Conservation (phyloP, 2,797 vertebrate species). For the Silurus aristotelis region DNA sequence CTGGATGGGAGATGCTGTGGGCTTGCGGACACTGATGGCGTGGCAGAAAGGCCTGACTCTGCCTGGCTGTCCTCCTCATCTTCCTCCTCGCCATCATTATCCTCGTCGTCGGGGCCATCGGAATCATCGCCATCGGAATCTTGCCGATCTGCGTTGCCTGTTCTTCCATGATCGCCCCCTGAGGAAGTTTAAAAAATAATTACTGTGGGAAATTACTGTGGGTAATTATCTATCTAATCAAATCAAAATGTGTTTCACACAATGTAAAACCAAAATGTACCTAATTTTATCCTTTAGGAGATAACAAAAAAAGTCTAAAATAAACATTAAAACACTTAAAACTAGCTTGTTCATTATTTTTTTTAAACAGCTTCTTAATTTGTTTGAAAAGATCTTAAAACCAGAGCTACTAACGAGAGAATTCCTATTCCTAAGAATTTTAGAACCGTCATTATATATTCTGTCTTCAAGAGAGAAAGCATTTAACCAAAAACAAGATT, state of each 20-base stretch:
- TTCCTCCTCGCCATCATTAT: conserved; percentile 93
- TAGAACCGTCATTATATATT: too few species aligned
- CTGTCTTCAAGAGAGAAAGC: too few species aligned
- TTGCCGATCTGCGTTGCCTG: conserved; percentile 78
- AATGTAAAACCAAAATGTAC: neutral
- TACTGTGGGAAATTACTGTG: neutral
- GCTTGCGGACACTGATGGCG: conserved; percentile 90
- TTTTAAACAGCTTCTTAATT: too few species aligned
- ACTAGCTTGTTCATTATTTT: too few species aligned
- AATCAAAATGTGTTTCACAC: too few species aligned
- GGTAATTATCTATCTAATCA: neutral
- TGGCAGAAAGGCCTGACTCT: conserved; percentile 89
- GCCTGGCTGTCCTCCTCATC: conserved; percentile 97
- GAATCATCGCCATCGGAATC: conserved; percentile 95
- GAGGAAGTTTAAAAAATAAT: conserved; percentile 19
- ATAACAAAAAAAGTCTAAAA: too few species aligned
- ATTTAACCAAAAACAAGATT: too few species aligned
- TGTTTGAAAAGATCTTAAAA: too few species aligned
- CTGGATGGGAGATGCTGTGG: conserved; percentile 85
- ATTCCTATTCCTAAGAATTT: too few species aligned
- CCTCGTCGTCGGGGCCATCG: conserved; percentile 89
- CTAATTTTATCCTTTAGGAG: neutral
- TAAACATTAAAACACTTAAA: too few species aligned
- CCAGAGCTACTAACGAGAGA: too few species aligned
- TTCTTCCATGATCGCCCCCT: conserved; percentile 92